Evolutionary conservation across 2,797 vertebrate species (phyloP).

Genomic region (Acanthurus tractus): DNA sequence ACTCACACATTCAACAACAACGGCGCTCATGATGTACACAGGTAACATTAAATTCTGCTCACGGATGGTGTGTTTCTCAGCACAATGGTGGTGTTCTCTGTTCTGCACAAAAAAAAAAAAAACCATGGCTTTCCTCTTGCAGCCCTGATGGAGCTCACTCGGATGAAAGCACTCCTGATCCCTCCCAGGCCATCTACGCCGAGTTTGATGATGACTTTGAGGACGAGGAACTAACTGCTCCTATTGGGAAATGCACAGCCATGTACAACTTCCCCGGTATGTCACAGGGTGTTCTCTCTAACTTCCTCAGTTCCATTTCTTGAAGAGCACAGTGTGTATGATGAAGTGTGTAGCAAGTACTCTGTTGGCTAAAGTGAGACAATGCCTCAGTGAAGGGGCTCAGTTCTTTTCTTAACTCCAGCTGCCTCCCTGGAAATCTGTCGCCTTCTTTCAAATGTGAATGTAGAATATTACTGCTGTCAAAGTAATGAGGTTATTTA

Average conservation of each 20-base stretch:
- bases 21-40: conserved; percentile 85
- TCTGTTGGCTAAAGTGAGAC: background rate
- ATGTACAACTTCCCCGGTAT: conserved; percentile 93
- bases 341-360: background rate
- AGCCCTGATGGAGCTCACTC: conserved; percentile 88
- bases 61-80: background rate
- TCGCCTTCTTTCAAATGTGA: background rate
- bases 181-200: conserved; percentile 90
- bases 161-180: conserved; percentile 86
- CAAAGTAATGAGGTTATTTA: background rate
- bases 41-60: conserved; percentile 70
- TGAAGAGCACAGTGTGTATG: background rate
- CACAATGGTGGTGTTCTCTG: background rate
- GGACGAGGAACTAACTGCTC: conserved; percentile 87
- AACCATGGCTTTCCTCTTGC: conserved; percentile 2
- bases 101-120: conserved; percentile 10
- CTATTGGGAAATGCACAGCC: conserved; percentile 91
- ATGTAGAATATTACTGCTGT: background rate
- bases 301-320: background rate
- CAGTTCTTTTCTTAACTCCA: background rate
- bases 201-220: conserved; percentile 95
- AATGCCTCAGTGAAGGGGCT: background rate
- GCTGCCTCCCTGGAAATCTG: background rate
- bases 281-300: conserved; percentile 16
- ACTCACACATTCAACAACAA: conserved; percentile 87